These are phyloP conservation scores for Pristiophorus japonicus DNA, from an alignment of 2,113 vertebrate species.

Conservation along the genomic window DNA sequence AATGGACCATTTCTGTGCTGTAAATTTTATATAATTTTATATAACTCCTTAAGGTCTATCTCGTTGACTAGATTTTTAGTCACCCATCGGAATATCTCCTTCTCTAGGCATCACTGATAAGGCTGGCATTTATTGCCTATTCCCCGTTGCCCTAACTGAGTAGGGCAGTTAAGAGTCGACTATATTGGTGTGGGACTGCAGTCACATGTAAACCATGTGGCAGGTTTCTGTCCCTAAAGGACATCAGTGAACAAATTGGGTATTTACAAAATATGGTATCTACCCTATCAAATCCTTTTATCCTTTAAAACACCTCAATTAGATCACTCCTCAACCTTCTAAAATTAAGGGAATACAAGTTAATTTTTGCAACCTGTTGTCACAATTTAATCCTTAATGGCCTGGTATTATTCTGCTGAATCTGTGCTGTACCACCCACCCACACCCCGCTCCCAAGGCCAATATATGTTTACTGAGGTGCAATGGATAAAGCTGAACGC, in stretches of 20 bases:
- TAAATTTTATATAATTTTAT: too few relatives aligned
- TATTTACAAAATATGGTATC: not conserved
- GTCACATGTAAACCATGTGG: not conserved
- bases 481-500: not conserved
- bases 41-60: too few relatives aligned
- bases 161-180: not conserved
- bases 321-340: not conserved
- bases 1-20: too few relatives aligned
- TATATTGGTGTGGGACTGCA: not conserved
- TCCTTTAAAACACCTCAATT: not conserved
- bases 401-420: not conserved
- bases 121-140: not conserved
- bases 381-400: not conserved
- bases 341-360: not conserved
- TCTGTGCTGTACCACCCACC: not conserved
- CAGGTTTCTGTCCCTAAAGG: not conserved
- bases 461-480: not conserved
- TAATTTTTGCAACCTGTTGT: not conserved
- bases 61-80: too few relatives aligned
- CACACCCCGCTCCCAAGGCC: not conserved
- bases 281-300: not conserved
- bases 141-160: not conserved
- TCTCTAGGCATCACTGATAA: not conserved
- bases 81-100: not conserved
- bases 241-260: not conserved